phyloP scores from a whole-genome alignment of 2,888 invertebrate genomes.

The Agonopterix alstromeriana region DNA sequence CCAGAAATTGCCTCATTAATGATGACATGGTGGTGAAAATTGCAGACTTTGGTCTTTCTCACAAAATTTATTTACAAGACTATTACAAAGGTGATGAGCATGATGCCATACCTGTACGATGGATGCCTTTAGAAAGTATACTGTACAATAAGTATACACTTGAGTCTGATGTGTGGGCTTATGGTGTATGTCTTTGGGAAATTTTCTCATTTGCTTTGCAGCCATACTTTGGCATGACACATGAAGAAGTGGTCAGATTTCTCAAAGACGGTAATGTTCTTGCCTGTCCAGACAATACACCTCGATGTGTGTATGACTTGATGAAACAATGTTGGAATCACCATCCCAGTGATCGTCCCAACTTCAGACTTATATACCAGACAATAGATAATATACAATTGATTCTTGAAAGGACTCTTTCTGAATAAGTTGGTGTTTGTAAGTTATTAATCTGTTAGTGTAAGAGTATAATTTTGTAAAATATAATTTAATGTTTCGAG shows the following conservation, averaged over 20 bases:
- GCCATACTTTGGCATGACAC: conserved; percentile 98
- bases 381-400: conserved; percentile 83
- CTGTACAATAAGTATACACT: conserved; percentile 97
- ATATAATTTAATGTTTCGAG: too few relatives aligned
- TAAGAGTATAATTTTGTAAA: too few relatives aligned
- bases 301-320: conserved; percentile 89
- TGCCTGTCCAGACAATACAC: conserved; percentile 93
- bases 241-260: conserved; percentile 96
- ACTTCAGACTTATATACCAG: conserved; percentile 89
- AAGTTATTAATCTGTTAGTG: not conserved
- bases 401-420: conserved; percentile 65
- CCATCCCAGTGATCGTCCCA: conserved; percentile 89
- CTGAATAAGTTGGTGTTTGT: conserved; percentile 34
- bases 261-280: conserved; percentile 95
- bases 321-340: conserved; percentile 97
- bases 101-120: conserved; percentile 96
- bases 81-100: conserved; percentile 97
- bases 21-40: conserved; percentile 97
- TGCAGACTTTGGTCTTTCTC: conserved; percentile 97
- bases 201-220: conserved; percentile 97
- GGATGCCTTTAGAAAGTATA: conserved; percentile 99
- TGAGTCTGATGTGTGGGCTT: conserved; percentile 98
- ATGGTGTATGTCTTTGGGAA: conserved; percentile 97
- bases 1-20: conserved; percentile 96
- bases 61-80: conserved; percentile 95